Conservation (phyloP, 2,888 invertebrate species). For the Candidula unifasciata region DNA sequence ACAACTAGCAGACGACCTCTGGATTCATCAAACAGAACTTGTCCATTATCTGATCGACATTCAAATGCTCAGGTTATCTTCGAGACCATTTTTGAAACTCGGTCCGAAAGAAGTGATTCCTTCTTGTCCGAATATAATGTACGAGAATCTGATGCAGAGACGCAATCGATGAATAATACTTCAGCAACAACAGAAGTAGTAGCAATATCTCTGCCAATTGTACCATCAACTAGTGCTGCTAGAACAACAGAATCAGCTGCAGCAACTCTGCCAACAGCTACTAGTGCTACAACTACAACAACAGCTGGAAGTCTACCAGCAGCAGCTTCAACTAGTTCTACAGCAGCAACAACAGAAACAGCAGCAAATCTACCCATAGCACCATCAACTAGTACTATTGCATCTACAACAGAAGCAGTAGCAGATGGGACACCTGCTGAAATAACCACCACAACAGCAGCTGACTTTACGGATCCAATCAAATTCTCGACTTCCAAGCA, state of each 20-base stretch:
- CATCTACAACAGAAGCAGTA: neutral
- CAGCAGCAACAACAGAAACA: neutral
- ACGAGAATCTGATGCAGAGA: neutral
- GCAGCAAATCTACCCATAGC: neutral
- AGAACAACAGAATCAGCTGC: neutral
- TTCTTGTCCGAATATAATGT: too few species aligned
- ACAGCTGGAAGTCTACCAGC: neutral
- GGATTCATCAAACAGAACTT: neutral
- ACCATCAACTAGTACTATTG: neutral
- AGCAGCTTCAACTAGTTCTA: neutral
- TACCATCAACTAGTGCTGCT: neutral
- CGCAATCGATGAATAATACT: too few species aligned
- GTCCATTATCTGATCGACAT: neutral
- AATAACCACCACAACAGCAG: too few species aligned
- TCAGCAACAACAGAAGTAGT: neutral
- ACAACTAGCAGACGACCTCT: neutral
- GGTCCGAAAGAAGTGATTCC: neutral
- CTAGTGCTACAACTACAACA: neutral
- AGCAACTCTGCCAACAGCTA: neutral
- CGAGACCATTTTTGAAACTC: slow-evolving; percentile 13
- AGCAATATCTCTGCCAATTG: neutral
- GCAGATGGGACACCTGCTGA: neutral
- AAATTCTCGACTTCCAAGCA: too few species aligned
- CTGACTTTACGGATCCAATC: too few species aligned
- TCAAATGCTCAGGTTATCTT: neutral